Evolutionary conservation across 2,888 invertebrate species (phyloP).

Genomic region (Napeogenes inachia): DNA sequence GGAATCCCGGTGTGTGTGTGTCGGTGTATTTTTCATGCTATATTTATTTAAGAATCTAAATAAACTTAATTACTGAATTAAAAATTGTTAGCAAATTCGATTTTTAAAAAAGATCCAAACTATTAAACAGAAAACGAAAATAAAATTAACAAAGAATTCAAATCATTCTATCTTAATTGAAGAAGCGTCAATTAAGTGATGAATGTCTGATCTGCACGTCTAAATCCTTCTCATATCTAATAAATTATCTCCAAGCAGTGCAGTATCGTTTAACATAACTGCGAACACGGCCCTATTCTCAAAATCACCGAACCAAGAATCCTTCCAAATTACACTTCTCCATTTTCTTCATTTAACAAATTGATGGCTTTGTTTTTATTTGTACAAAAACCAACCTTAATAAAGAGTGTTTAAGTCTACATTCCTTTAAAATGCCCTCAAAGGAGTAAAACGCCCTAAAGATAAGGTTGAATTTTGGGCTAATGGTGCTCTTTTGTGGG

Average conservation of each 20-base stretch:
- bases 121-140: too few species aligned
- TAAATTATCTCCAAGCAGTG: conserved; percentile 38
- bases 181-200: too few species aligned
- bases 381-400: conserved; percentile 44
- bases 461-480: conserved; percentile 66
- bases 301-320: conserved; percentile 50
- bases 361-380: conserved; percentile 61
- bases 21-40: too few species aligned
- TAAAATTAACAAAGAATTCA: too few species aligned
- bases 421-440: conserved; percentile 36
- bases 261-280: conserved; percentile 46
- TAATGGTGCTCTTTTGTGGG: conserved; percentile 44
- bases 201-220: background rate
- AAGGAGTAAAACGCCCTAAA: conserved; percentile 60
- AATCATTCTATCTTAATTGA: too few species aligned
- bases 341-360: conserved; percentile 76
- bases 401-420: conserved; percentile 41
- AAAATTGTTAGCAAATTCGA: too few species aligned
- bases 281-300: conserved; percentile 50
- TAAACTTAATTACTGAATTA: too few species aligned
- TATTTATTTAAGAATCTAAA: too few species aligned
- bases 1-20: too few species aligned
- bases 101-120: too few species aligned
- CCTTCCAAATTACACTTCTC: conserved; percentile 66
- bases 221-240: conserved; percentile 26